Evolutionary conservation across 1,140 invertebrate genomes (phyloP).

Genomic region (Vanessa atalanta): DNA sequence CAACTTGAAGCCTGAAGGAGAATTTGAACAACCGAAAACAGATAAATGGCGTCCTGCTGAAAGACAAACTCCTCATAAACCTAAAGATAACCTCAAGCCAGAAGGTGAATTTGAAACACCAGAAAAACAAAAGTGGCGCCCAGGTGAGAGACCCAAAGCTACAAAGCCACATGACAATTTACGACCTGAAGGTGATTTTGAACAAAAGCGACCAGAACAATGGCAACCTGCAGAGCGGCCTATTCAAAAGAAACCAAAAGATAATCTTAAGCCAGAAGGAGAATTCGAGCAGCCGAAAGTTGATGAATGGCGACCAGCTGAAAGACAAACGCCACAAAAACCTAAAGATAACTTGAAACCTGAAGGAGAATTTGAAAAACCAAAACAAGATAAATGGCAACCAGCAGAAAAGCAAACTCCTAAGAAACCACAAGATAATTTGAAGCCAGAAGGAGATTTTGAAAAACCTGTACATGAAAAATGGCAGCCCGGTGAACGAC

Average conservation of each 20-base stretch:
- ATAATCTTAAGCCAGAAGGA: no score
- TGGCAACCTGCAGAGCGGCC: no score
- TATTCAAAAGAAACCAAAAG: no score
- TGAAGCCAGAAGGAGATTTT: constrained; percentile 83
- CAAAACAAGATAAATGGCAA: constrained; percentile 57
- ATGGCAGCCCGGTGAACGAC: constrained; percentile 44
- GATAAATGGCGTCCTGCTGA: constrained; percentile 79
- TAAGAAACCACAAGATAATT: constrained; percentile 81
- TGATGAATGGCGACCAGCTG: constrained; percentile 64
- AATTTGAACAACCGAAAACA: constrained; percentile 76
- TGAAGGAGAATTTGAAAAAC: constrained; percentile 83
- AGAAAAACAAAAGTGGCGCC: constrained; percentile 53
- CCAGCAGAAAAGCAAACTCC: constrained; percentile 75
- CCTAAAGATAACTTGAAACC: constrained; percentile 83
- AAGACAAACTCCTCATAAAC: constrained; percentile 80
- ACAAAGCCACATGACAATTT: constrained; percentile 79
- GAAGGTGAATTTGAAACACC: constrained; percentile 82
- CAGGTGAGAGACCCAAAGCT: constrained; percentile 62
- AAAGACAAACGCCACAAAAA: constrained; percentile 80
- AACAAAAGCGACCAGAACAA: no score
- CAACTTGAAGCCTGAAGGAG: constrained; percentile 82
- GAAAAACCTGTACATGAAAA: constrained; percentile 64
- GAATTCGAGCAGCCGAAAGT: constrained; percentile 50
- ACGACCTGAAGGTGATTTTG: constrained; percentile 80
- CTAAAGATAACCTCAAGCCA: constrained; percentile 82